These are phyloP conservation scores for Paramormyrops kingsleyae DNA, from an alignment of 2,113 vertebrate genomes.

Conservation along the genomic window DNA sequence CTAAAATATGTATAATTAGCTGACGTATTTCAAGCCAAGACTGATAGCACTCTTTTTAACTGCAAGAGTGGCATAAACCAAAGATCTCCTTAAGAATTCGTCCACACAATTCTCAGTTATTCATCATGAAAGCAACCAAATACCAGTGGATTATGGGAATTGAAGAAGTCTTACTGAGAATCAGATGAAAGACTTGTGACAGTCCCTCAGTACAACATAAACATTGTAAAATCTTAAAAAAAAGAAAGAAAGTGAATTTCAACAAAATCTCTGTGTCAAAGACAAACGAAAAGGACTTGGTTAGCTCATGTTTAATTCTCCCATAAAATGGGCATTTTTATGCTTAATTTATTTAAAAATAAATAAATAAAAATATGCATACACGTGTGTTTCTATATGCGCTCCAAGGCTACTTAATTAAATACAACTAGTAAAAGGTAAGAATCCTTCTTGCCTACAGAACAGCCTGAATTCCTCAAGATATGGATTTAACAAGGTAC, in stretches of 20 bases:
- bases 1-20: background rate
- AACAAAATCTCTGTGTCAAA: background rate
- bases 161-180: constrained; percentile 10
- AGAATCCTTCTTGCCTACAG: background rate
- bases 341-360: background rate
- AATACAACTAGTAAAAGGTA: background rate
- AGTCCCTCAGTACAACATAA: background rate
- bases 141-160: constrained; percentile 10
- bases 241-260: background rate
- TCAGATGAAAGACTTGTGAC: constrained; percentile 4
- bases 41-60: background rate
- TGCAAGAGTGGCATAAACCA: background rate
- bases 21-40: background rate
- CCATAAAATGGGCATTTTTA: background rate
- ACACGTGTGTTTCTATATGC: background rate
- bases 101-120: background rate
- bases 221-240: background rate
- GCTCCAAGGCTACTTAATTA: background rate
- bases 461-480: background rate
- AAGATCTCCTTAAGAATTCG: background rate
- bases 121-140: background rate
- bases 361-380: background rate
- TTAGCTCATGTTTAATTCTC: background rate
- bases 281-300: background rate
- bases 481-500: background rate